Evolutionary conservation across 2,113 vertebrate species (phyloP).

Genomic region (Tor tambroides): DNA sequence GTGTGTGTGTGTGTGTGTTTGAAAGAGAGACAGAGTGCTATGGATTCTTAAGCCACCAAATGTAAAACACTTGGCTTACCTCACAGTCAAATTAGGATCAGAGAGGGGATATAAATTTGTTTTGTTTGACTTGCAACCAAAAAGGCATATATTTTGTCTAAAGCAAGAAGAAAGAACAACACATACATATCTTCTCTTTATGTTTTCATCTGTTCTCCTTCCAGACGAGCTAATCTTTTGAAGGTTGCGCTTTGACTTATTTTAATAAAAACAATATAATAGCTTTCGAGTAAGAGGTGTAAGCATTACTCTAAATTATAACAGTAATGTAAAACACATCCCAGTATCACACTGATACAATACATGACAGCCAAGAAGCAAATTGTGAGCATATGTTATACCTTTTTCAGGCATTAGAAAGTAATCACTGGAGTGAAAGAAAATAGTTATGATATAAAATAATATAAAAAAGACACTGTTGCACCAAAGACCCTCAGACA

Average conservation of each 20-base stretch:
- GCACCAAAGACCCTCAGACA: constrained; percentile 59
- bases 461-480: constrained; percentile 63
- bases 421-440: constrained; percentile 71
- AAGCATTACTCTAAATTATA: constrained; percentile 58
- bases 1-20: background rate
- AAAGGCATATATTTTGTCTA: constrained; percentile 29
- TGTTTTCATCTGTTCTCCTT: constrained; percentile 42
- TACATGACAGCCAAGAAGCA: constrained; percentile 65
- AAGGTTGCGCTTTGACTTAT: constrained; percentile 23
- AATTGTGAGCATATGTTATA: constrained; percentile 75
- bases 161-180: constrained; percentile 9
- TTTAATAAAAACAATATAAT: constrained; percentile 47
- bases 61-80: background rate
- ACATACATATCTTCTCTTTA: constrained; percentile 36
- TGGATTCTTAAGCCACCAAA: background rate
- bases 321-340: constrained; percentile 55
- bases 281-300: constrained; percentile 51
- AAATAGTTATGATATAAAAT: constrained; percentile 67
- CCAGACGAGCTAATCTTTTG: constrained; percentile 42
- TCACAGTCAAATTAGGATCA: constrained; percentile 36
- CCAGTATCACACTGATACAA: constrained; percentile 55
- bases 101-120: background rate
- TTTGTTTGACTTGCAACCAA: constrained; percentile 22
- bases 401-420: constrained; percentile 66
- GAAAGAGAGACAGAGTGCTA: background rate